Base-by-base conservation (phyloP, 2,888 invertebrate species). In the Aleiodes leptofemur region DNA sequence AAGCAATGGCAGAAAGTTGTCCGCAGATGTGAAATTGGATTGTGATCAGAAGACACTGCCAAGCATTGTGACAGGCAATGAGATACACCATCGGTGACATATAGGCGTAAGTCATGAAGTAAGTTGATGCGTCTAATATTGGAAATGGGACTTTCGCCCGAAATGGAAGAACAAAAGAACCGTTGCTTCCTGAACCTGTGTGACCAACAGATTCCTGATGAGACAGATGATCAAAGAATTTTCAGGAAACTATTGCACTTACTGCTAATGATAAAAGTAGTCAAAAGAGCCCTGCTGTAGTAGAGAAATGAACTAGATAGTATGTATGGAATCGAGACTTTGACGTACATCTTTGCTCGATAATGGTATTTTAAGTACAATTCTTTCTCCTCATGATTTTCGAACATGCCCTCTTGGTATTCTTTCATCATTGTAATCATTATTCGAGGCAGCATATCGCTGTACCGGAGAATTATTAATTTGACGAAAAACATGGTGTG, bases 21-120 rank as follows among this genome's bases (percentile, higher is more conserved):
- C 80, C 82, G 57, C 80, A 80, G 9, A 81, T 74, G 14, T 82
- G 82, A 9, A 82, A 61, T 31, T 79, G 78, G 61, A 82, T 69
- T 8, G 79, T 79, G 9, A 80, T 80, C n/a, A 82, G 53, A 11
- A 82, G 75, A 66, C 80, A 80, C 29, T 79, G 80, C 77, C 80
- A 80, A 3, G 77, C 79, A 34, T 77, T 80, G 61, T 80, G 80
- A 68, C 80, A 78, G 8, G 77, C 69, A 23, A 81, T 74, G 7
- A 81, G 57, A 75, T 81, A 79, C n/a, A 78, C 59, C 77, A 80
- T 78, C n/a, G 77, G 77, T n/a, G 70, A 78, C 74, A 79, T 77
- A 75, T 80, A 82, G 48, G 71, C 78, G 66, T 82, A 82, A 16
- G 78, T 77, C 69, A 77, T 73, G 14, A 76, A 77, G 68, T 81